Base-by-base conservation (phyloP, 2,797 vertebrate genomes). In the Lophura swinhoii region DNA sequence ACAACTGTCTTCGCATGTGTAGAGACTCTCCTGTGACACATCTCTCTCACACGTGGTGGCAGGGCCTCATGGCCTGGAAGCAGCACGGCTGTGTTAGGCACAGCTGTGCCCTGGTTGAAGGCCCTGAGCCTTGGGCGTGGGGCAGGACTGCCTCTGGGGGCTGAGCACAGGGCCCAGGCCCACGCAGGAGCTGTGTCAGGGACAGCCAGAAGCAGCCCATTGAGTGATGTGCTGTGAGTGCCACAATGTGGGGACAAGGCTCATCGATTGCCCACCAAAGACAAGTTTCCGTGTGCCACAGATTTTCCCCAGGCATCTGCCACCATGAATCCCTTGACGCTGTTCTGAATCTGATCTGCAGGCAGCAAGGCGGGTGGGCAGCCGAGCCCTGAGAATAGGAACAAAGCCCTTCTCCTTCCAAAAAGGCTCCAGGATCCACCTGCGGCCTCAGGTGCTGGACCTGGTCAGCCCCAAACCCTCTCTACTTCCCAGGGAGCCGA, bases 401-500 rank as follows among this genome's bases (percentile, higher is more conserved):
- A 43, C 16, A 23, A 70, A 29, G 49, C 15, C 24, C 17, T 55
- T 77, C 28, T 23, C 9, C 41, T 73, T 9, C 37, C 56, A 15
- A 29, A 82, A 84, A 8, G 22, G 39, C 39, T 67, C n/a, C 21
- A n/a, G 44, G 26, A 39, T 18, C n/a, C 3, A 31, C 18, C 28
- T 22, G 31, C 1, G 2, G 15, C 31, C 62, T 64, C 67, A 6
- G 3, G 15, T 31, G 55, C 53, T 35, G 31, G 8, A 14, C 66
- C 9, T 35, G 12, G 4, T 46, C 35, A 21, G 20, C 29, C 59
- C 15, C 41, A 81, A 33, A 37, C 2, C 15, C 75, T 33, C 31
- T 28, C 3, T 2, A 1, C 53, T 49, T 70, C 46, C 9, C 88
- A 90, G 76, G 69, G 64, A 70, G 63, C 49, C 0, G 0, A 55